Conservation (phyloP, 2,797 vertebrate genomes). For the Glossophaga mutica region DNA sequence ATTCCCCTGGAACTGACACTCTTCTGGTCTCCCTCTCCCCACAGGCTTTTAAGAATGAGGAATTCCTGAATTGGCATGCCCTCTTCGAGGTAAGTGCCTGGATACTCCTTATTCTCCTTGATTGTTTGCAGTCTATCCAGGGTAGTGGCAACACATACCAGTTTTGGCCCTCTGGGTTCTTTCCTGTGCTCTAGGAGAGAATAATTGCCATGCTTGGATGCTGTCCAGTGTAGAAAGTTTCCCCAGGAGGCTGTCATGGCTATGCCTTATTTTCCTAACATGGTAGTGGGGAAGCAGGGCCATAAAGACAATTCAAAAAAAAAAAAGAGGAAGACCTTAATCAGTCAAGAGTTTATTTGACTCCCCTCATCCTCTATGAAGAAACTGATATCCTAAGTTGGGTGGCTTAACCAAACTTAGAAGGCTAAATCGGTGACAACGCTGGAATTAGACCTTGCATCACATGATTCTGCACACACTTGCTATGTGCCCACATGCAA, state of each 20-base stretch:
- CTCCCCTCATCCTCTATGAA: neutral
- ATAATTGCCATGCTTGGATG: neutral
- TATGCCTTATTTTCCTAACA: neutral
- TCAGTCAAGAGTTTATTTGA: neutral
- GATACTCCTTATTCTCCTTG: neutral
- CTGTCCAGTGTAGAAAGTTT: neutral
- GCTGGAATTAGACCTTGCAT: neutral
- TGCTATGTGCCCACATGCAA: rapidly evolving
- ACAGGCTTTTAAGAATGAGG: constrained; percentile 37
- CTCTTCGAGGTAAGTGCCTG: constrained; percentile 55
- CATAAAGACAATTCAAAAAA: neutral
- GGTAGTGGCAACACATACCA: neutral
- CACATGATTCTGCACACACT: neutral
- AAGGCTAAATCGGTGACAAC: neutral
- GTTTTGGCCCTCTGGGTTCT: neutral
- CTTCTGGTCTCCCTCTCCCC: neutral
- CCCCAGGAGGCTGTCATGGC: neutral
- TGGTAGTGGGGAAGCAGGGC: neutral
- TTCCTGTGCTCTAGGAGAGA: neutral
- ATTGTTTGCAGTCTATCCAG: no score
- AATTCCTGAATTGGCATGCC: constrained; percentile 69
- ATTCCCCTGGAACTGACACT: neutral
- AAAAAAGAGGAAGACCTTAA: neutral
- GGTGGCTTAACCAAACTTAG: neutral
- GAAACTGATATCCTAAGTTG: neutral